These are phyloP conservation scores for Neotragus moschatus DNA, from an alignment of 2,113 vertebrate species.

Conservation along the genomic window DNA sequence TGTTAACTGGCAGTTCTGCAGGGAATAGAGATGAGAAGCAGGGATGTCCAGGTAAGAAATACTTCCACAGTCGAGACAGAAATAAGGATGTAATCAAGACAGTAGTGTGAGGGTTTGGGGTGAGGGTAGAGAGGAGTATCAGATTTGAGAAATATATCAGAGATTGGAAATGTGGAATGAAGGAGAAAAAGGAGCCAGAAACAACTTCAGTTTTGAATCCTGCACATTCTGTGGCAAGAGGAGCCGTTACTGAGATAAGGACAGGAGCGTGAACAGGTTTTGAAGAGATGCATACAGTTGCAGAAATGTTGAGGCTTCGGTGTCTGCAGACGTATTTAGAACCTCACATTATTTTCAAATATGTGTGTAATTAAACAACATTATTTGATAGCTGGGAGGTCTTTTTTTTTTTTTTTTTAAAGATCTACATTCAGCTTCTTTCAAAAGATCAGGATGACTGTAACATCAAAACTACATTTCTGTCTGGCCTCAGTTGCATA, in stretches of 20 bases:
- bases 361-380: background rate
- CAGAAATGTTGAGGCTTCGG: background rate
- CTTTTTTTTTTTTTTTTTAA: background rate
- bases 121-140: background rate
- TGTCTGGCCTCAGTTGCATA: background rate
- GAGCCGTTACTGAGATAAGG: background rate
- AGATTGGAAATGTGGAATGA: background rate
- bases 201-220: background rate
- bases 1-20: background rate
- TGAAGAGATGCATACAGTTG: background rate
- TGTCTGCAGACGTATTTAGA: background rate
- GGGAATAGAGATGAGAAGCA: background rate
- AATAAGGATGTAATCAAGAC: background rate
- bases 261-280: background rate
- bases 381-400: background rate
- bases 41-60: background rate
- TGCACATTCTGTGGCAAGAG: background rate
- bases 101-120: background rate
- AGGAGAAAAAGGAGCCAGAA: background rate
- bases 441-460: background rate
- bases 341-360: background rate
- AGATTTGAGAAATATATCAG: background rate
- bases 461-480: background rate
- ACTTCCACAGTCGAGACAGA: background rate
- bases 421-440: background rate